Conservation (phyloP, 2,888 invertebrate genomes). For the Pristionchus japonicus region DNA sequence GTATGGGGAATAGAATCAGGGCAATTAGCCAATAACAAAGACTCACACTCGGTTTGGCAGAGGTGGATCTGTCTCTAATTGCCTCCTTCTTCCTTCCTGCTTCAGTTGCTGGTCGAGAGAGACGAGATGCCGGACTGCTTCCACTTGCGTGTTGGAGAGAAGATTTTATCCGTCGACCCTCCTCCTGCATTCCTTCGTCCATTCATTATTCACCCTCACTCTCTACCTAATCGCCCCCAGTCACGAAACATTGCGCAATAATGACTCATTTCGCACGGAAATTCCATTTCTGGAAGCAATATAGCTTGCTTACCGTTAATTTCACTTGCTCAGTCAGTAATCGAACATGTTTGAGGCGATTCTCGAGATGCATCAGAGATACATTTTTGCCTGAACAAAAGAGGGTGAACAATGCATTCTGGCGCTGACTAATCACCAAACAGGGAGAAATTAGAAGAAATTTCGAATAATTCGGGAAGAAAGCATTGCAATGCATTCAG, state of each 20-base stretch:
- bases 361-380: constrained; percentile 17
- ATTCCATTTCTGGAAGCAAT: background rate
- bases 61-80: background rate
- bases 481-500: background rate
- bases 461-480: background rate
- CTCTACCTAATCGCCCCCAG: background rate
- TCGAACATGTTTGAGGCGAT: background rate
- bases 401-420: background rate
- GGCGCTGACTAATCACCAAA: background rate
- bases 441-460: background rate
- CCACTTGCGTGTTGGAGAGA: constrained; percentile 33
- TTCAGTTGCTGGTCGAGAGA: constrained; percentile 12
- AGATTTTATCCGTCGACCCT: constrained; percentile 13
- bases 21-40: background rate
- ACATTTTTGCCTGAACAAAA: background rate
- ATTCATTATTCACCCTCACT: constrained; percentile 1
- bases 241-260: background rate
- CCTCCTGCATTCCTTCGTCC: constrained; percentile 19
- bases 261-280: constrained; percentile 1
- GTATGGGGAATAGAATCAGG: background rate
- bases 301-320: background rate
- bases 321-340: background rate
- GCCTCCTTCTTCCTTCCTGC: background rate
- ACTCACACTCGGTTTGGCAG: constrained; percentile 32
- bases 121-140: background rate